These are phyloP conservation scores for Condylura cristata DNA, from an alignment of 2,113 vertebrate genomes.

Conservation along the genomic window DNA sequence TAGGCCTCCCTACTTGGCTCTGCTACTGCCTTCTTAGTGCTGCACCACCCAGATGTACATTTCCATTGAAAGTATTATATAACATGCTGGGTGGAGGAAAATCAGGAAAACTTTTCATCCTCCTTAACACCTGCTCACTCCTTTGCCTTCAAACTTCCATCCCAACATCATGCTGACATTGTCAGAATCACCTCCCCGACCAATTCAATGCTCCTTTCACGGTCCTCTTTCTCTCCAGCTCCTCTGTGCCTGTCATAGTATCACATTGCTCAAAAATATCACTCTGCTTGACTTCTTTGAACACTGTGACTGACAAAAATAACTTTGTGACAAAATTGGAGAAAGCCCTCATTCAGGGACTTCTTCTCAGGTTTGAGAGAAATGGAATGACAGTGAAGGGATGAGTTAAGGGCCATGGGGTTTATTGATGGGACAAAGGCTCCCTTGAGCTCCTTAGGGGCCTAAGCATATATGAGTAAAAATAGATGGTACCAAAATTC, in stretches of 20 bases:
- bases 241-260: neutral
- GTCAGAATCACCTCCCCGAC: neutral
- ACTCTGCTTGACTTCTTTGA: neutral
- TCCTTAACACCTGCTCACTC: constrained; percentile 37
- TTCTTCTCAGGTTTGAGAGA: neutral
- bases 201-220: neutral
- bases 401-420: neutral
- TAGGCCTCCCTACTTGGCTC: neutral
- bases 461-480: neutral
- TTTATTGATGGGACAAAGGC: neutral
- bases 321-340: neutral
- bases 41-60: neutral
- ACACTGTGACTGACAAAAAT: neutral
- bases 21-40: neutral
- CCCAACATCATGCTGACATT: constrained; percentile 28
- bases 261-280: neutral
- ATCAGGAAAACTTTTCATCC: constrained; percentile 28
- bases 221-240: neutral
- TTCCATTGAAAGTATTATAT: neutral
- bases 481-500: neutral
- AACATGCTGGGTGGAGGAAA: neutral
- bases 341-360: neutral
- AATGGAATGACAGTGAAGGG: neutral
- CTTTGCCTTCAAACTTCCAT: neutral
- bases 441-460: too few relatives aligned